A percentile compares a stretch with the other conserved stretches of the same genome.
phyloP scores from a whole-genome alignment of 1,140 invertebrate genomes.

The Pissodes strobi region DNA sequence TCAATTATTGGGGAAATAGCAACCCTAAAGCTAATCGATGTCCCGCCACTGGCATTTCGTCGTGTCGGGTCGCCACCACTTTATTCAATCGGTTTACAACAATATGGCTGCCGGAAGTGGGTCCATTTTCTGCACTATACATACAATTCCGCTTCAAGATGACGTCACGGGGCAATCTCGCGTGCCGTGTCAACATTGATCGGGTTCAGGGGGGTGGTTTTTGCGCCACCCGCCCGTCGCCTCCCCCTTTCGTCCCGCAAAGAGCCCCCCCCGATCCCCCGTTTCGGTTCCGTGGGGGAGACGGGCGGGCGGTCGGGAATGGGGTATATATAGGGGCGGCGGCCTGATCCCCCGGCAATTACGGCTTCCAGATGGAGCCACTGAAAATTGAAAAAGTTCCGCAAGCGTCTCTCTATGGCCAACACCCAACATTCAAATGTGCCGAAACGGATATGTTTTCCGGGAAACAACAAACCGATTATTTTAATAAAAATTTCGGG shows the following conservation, averaged over 20 bases:
- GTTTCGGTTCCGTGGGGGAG: conserved; percentile 1
- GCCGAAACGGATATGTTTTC: too few relatives aligned
- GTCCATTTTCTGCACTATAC: conserved; percentile 30
- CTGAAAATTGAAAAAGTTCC: conserved; percentile 39
- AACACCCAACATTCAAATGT: conserved; percentile 27
- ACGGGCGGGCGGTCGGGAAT: background rate
- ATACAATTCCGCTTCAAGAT: conserved; percentile 34
- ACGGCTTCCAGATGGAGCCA: conserved; percentile 39
- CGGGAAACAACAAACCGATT: too few relatives aligned
- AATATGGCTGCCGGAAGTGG: conserved; percentile 16
- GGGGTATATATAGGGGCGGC: background rate
- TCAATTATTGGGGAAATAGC: too few relatives aligned
- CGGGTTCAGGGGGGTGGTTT: conserved; percentile 34
- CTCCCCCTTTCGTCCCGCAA: conserved; percentile 2
- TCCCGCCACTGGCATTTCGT: too few relatives aligned
- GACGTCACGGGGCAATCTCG: conserved; percentile 37
- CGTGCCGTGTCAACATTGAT: conserved; percentile 43
- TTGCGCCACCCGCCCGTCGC: conserved; percentile 15
- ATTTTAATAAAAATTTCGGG: too few relatives aligned
- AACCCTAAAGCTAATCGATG: too few relatives aligned
- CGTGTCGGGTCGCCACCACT: too few relatives aligned
- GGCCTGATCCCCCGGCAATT: conserved; percentile 34
- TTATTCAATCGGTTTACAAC: too few relatives aligned
- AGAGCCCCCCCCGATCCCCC: conserved; percentile 3
- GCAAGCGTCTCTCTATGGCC: conserved; percentile 24